Conservation (phyloP, 1,140 invertebrate genomes). For the Heterodera carotae region DNA sequence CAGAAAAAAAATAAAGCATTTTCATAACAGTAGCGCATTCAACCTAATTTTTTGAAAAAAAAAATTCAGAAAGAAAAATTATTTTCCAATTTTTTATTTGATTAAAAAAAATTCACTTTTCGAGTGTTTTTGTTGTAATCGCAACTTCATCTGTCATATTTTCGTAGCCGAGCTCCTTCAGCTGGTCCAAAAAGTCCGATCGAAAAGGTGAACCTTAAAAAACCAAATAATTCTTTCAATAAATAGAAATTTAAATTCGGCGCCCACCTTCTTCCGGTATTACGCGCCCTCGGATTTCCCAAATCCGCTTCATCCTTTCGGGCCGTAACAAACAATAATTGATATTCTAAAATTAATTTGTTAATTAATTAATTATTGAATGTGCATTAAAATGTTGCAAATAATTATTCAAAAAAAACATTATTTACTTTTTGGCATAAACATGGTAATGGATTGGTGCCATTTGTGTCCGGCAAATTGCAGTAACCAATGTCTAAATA, state of each 20-base stretch:
- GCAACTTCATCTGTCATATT: constrained; percentile 59
- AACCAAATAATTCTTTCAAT: not conserved
- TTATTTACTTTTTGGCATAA: constrained; percentile 56
- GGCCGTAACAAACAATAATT: constrained; percentile 60
- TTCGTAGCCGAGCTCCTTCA: constrained; percentile 52
- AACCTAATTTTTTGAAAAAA: not conserved
- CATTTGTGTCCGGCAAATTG: constrained; percentile 58
- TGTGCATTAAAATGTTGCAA: no score
- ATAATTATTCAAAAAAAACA: no score
- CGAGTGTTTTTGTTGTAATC: constrained; percentile 55
- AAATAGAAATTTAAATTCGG: not conserved
- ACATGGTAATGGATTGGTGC: constrained; percentile 51
- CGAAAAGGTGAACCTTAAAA: constrained; percentile 55
- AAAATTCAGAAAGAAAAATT: constrained; percentile 28
- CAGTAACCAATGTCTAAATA: constrained; percentile 61
- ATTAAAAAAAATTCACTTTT: constrained; percentile 40
- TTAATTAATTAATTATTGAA: constrained; percentile 2
- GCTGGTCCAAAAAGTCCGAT: constrained; percentile 49
- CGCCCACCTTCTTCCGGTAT: constrained; percentile 55
- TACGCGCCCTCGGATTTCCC: constrained; percentile 59
- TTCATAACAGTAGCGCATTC: no score
- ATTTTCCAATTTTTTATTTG: constrained; percentile 6
- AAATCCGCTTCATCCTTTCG: constrained; percentile 58
- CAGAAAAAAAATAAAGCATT: no score
- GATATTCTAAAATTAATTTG: constrained; percentile 40